A percentile compares a stretch with the other conserved stretches of the same genome.
Evolutionary conservation across 2,113 vertebrate genomes (phyloP).

Genomic region (Rhinogobius similis): DNA sequence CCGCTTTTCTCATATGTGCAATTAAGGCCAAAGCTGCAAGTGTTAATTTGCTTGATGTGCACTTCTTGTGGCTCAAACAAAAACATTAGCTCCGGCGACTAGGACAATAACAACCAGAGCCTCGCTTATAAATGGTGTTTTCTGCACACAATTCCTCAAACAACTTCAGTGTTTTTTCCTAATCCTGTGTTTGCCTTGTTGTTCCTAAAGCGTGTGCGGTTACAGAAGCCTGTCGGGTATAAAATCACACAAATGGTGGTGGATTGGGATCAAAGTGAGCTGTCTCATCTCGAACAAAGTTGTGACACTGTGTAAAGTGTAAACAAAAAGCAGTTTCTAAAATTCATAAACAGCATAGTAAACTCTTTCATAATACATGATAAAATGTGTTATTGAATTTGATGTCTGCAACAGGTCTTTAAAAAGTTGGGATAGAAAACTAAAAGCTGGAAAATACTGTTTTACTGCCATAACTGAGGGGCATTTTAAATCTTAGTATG

Average conservation of each 20-base stretch:
- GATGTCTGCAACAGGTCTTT: neutral
- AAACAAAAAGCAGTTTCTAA: conserved; percentile 7
- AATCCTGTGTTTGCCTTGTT: conserved; percentile 20
- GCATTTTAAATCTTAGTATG: neutral
- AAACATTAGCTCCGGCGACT: conserved; percentile 43
- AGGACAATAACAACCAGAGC: conserved; percentile 46
- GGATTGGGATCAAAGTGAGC: conserved; percentile 69
- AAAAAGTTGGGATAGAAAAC: neutral
- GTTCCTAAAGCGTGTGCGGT: conserved; percentile 60
- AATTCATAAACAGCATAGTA: neutral
- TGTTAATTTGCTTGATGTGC: conserved; percentile 76
- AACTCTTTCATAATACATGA: neutral
- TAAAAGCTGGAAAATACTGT: neutral
- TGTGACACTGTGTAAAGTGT: neutral
- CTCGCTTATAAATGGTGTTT: conserved; percentile 52
- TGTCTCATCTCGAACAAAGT: conserved; percentile 68
- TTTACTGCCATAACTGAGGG: neutral
- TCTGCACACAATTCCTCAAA: conserved; percentile 65
- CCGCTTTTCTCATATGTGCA: conserved; percentile 71
- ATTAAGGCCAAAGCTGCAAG: conserved; percentile 74
- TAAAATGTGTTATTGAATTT: neutral
- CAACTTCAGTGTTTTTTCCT: conserved; percentile 53
- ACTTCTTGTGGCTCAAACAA: conserved; percentile 66
- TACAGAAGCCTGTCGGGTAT: conserved; percentile 57
- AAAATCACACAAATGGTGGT: conserved; percentile 60